Evolutionary conservation across 2,888 invertebrate genomes (phyloP), one percentile per base, ranked within the genome.

Genomic region (Epinotia ramella): DNA sequence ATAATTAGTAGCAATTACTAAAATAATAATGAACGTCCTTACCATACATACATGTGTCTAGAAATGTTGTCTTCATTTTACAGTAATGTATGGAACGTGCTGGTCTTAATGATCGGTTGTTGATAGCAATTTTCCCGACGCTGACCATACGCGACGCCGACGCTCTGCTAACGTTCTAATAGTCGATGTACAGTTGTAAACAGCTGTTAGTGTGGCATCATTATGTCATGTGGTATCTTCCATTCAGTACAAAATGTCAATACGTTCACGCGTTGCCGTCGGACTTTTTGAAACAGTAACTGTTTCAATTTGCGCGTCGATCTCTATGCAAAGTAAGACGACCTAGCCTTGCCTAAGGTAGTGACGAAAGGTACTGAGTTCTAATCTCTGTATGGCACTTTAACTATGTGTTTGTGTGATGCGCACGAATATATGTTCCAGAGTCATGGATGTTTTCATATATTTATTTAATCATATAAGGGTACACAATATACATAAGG

Each of bases 161-260:
- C 82, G 84, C 81, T 81, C 81, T 86, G 87, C 86, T 86, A 85
- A 88, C 87, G 90, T 87, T 89, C 90, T 88, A 89, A 86, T 89
- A 88, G 84, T 79, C 77, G 74, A 81, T 79, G 79, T 87, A 89
- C 86, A 87, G 86, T 88, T 88, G 83, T 81, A 84, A 84, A 79
- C 83, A 79, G 81, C 83, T 80, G 75, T 80, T 78, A 83, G 80
- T 81, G 79, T 83, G 77, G 77, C 80, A 79, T 78, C 73, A 78
- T 80, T 77, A 79, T 76, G 79, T 79, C 77, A 63, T 56, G n/a
- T 73, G 59, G 67, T 53, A 66, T 33, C 9, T 62, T 18, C 9
- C 5, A 62, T 40, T 13, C 24, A 24, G 28, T 33, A 24, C 11
- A 40, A 40, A 67, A 62, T 33, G 5, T 28, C n/a, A 46, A 12